Conservation (phyloP, 2,888 invertebrate genomes). For the Polymixis lichenea region DNA sequence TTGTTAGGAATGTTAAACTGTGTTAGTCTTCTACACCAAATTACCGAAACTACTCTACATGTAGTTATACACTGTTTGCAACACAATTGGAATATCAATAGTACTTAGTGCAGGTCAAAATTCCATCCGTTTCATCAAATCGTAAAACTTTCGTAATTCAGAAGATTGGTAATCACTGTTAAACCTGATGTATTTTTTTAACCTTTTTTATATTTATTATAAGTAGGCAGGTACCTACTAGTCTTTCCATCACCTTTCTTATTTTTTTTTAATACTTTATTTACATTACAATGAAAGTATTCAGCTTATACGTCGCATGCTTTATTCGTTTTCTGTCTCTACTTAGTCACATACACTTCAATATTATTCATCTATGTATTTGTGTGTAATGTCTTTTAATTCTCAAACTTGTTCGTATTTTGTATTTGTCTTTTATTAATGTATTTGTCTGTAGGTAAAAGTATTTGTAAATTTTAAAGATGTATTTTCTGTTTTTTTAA, state of each 20-base stretch:
- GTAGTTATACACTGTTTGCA: neutral
- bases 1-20: neutral
- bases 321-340: slow-evolving; percentile 32
- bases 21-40: neutral
- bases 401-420: slow-evolving; percentile 5
- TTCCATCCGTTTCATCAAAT: neutral
- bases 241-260: neutral
- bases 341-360: slow-evolving; percentile 22
- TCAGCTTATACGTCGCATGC: slow-evolving; percentile 36
- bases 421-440: slow-evolving; percentile 17
- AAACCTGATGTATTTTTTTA: neutral
- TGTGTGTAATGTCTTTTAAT: slow-evolving; percentile 30
- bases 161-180: neutral
- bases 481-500: slow-evolving; percentile 17
- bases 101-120: neutral
- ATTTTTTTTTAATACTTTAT: neutral
- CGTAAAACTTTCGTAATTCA: neutral
- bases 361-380: slow-evolving; percentile 24
- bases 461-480: slow-evolving; percentile 23
- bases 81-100: neutral
- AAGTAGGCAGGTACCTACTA: neutral
- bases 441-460: slow-evolving; percentile 31
- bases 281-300: neutral
- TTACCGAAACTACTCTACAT: neutral
- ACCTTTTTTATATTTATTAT: neutral